Evolutionary conservation across 2,888 invertebrate species (phyloP).

Genomic region (Cosmia trapezina): DNA sequence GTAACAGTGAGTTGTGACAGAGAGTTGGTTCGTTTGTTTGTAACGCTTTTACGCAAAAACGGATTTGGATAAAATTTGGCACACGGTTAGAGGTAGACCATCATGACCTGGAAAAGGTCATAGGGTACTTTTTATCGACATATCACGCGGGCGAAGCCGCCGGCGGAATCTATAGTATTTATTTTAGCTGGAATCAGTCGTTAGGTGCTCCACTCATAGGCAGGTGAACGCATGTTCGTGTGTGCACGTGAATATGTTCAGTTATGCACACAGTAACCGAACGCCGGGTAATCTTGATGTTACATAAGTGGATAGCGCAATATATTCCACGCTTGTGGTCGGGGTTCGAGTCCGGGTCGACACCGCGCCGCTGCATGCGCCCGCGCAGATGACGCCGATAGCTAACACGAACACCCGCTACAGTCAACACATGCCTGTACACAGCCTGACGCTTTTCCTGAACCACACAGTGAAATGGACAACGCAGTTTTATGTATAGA

Average conservation of each 20-base stretch:
- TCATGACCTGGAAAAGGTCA: too few species aligned
- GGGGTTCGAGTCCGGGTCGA: slow-evolving; percentile 21
- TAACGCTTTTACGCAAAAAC: too few species aligned
- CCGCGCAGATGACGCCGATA: slow-evolving; percentile 41
- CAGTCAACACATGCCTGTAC: background rate
- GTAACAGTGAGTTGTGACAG: too few species aligned
- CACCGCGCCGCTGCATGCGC: slow-evolving; percentile 26
- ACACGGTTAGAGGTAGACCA: too few species aligned
- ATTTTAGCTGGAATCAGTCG: background rate
- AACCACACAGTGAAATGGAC: background rate
- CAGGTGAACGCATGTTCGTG: background rate
- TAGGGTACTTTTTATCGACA: too few species aligned
- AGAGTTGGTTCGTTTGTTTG: too few species aligned
- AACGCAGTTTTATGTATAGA: too few species aligned
- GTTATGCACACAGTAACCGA: slow-evolving; percentile 14
- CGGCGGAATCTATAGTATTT: background rate
- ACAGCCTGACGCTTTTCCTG: background rate
- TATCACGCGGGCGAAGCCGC: too few species aligned
- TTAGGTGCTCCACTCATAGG: background rate
- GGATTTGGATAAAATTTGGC: too few species aligned
- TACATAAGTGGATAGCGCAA: slow-evolving; percentile 30
- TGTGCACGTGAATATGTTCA: slow-evolving; percentile 1
- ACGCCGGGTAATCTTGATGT: slow-evolving; percentile 27
- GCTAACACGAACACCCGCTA: slow-evolving; percentile 35
- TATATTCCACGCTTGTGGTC: slow-evolving; percentile 40